These are phyloP conservation scores for Dicycla oo DNA, from an alignment of 2,888 invertebrate genomes.

Conservation along the genomic window DNA sequence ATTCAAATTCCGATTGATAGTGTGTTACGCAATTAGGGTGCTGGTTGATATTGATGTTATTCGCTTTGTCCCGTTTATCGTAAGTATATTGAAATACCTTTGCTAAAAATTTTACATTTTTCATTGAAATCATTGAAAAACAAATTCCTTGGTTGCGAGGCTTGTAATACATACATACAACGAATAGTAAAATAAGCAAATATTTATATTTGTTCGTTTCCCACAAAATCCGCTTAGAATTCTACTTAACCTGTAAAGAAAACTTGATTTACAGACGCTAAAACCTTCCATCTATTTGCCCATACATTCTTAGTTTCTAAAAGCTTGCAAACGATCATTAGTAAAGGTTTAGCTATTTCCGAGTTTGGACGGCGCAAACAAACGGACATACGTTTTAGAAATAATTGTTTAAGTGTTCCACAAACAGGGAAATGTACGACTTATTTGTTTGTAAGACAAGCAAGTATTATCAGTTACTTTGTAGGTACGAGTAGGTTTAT, in stretches of 20 bases:
- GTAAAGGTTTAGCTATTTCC: slow-evolving; percentile 45
- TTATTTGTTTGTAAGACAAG: slow-evolving; percentile 23
- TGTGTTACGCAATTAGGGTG: too few relatives aligned
- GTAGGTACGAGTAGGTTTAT: too few relatives aligned
- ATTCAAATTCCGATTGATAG: too few relatives aligned
- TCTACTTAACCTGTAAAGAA: slow-evolving; percentile 19
- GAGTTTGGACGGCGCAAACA: slow-evolving; percentile 51
- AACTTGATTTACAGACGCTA: slow-evolving; percentile 10
- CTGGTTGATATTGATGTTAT: neutral
- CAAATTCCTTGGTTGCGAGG: neutral
- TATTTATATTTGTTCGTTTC: slow-evolving; percentile 35
- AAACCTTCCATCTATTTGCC: slow-evolving; percentile 35
- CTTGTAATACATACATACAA: slow-evolving; percentile 10
- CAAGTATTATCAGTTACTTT: neutral
- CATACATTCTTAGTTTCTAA: slow-evolving; percentile 30
- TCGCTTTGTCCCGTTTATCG: neutral
- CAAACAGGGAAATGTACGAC: slow-evolving; percentile 53
- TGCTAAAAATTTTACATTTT: neutral
- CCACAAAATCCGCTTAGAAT: slow-evolving; percentile 39
- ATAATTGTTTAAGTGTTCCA: slow-evolving; percentile 57
- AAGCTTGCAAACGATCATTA: slow-evolving; percentile 55
- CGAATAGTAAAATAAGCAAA: slow-evolving; percentile 19
- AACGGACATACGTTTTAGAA: slow-evolving; percentile 51
- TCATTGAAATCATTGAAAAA: neutral
- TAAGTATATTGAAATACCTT: neutral